Percentiles rank a stretch among this genome's conserved stretches.
Conservation (phyloP, 1,140 invertebrate species). For the Ooceraea biroi region DNA sequence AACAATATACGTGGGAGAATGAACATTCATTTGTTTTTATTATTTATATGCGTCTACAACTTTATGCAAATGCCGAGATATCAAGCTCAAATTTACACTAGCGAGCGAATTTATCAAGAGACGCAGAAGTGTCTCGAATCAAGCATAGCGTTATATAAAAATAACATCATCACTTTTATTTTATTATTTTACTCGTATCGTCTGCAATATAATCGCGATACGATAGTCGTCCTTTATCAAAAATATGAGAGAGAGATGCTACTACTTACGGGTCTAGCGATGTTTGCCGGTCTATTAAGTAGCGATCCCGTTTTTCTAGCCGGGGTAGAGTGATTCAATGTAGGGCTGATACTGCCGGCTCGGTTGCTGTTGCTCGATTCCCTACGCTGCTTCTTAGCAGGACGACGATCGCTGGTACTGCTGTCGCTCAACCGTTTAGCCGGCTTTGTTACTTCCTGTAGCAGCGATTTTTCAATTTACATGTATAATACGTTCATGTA, state of each 20-base stretch:
- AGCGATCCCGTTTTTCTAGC: constrained; percentile 88
- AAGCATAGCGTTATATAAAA: too few species aligned
- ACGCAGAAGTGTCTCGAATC: too few species aligned
- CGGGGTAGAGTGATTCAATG: constrained; percentile 87
- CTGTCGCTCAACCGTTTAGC: constrained; percentile 79
- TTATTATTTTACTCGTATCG: not conserved
- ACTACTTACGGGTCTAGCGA: constrained; percentile 89
- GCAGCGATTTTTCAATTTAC: constrained; percentile 33
- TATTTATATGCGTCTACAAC: not conserved
- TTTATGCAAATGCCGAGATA: too few species aligned
- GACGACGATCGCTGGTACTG: constrained; percentile 76
- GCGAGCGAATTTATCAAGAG: too few species aligned
- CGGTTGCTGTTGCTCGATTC: constrained; percentile 82
- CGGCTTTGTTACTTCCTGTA: constrained; percentile 82
- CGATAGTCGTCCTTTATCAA: not conserved
- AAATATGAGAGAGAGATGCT: constrained; percentile 47
- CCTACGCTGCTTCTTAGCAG: constrained; percentile 83
- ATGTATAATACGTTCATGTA: not conserved
- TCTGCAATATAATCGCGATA: not conserved
- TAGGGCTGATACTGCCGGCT: constrained; percentile 81
- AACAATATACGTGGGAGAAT: not conserved
- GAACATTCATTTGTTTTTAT: not conserved
- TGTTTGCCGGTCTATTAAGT: constrained; percentile 89
- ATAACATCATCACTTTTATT: not conserved
- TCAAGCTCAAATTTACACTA: too few species aligned